These are phyloP conservation scores for Drosophila hydei DNA, from an alignment of 1,140 invertebrate genomes.

Conservation along the genomic window DNA sequence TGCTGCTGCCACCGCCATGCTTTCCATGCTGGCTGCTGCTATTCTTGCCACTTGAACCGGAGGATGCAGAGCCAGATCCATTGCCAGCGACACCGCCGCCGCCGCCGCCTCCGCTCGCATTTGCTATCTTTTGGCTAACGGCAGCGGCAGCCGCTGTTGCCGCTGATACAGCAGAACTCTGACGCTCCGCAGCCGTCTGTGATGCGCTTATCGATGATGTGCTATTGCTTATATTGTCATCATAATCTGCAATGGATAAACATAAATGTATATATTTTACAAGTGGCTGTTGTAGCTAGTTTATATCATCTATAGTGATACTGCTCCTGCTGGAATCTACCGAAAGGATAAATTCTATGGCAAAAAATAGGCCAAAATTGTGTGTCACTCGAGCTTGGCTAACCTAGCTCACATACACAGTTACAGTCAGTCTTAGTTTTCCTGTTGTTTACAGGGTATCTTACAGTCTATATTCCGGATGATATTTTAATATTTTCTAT, in stretches of 20 bases:
- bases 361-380: too few species aligned
- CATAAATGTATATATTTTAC: not conserved
- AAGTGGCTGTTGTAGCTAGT: too few species aligned
- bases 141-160: conserved; percentile 73
- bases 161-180: conserved; percentile 70
- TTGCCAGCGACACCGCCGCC: conserved; percentile 17
- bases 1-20: conserved; percentile 26
- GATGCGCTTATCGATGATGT: conserved; percentile 23
- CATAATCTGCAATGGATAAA: conserved; percentile 86
- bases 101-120: conserved; percentile 30
- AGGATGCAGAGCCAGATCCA: conserved; percentile 31
- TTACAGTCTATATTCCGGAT: too few species aligned
- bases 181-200: conserved; percentile 55
- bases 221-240: conserved; percentile 84
- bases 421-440: too few species aligned
- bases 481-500: too few species aligned
- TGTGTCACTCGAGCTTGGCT: too few species aligned
- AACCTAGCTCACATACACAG: too few species aligned
- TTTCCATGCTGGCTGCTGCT: conserved; percentile 24
- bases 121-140: conserved; percentile 71
- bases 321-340: too few species aligned
- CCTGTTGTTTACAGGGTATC: too few species aligned
- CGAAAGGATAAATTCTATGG: too few species aligned
- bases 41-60: conserved; percentile 12
- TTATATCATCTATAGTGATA: too few species aligned